These are phyloP conservation scores for Acanthoscelides obtectus DNA, from an alignment of 2,888 invertebrate species.

Conservation along the genomic window DNA sequence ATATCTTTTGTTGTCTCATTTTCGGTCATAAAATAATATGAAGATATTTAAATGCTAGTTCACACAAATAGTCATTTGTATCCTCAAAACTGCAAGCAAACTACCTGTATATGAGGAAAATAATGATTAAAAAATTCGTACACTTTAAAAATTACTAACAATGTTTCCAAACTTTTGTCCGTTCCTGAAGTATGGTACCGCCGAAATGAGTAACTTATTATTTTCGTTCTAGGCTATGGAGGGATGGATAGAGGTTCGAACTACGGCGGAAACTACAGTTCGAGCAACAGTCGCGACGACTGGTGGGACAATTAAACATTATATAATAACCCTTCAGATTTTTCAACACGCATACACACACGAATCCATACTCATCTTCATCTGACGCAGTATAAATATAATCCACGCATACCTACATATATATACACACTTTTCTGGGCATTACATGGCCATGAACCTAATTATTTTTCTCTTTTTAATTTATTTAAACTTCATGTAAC, in stretches of 20 bases:
- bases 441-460: slow-evolving; percentile 14
- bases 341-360: neutral
- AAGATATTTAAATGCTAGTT: too few relatives aligned
- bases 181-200: too few relatives aligned
- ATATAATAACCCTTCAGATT: neutral
- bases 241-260: slow-evolving; percentile 41
- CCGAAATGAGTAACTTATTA: too few relatives aligned
- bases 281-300: slow-evolving; percentile 38
- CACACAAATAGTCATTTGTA: too few relatives aligned
- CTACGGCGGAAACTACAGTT: slow-evolving; percentile 43
- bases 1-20: too few relatives aligned
- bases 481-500: slow-evolving; percentile 13
- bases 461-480: slow-evolving; percentile 11
- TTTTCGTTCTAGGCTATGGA: slow-evolving; percentile 34
- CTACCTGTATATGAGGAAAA: too few relatives aligned
- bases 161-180: too few relatives aligned
- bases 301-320: slow-evolving; percentile 40
- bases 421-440: slow-evolving; percentile 10
- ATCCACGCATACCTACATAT: neutral
- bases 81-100: too few relatives aligned
- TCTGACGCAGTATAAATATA: neutral
- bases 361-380: neutral
- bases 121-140: too few relatives aligned
- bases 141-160: too few relatives aligned
- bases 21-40: too few relatives aligned